Conservation (phyloP, 2,888 invertebrate species). For the Cheilosia scutellata region DNA sequence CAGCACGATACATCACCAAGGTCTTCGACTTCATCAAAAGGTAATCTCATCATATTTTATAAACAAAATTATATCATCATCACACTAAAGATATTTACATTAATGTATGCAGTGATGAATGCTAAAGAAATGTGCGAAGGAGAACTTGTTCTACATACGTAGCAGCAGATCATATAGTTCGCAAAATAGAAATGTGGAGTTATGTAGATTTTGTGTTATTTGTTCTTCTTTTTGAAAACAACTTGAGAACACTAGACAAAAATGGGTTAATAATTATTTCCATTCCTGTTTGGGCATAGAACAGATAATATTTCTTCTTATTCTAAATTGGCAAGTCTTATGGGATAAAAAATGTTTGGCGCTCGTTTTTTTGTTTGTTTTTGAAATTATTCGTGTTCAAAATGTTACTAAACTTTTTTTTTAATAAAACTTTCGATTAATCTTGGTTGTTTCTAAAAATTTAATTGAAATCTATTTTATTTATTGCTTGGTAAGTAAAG, state of each 20-base stretch:
- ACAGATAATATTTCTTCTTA: no score
- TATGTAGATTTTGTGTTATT: background rate
- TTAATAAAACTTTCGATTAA: no score
- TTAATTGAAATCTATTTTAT: no score
- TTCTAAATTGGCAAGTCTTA: no score
- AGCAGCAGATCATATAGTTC: conserved; percentile 1
- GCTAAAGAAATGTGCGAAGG: conserved; percentile 3
- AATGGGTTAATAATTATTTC: background rate
- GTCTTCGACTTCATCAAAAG: conserved; percentile 67
- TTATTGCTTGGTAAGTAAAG: no score
- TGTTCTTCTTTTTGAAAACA: background rate
- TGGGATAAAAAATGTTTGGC: no score
- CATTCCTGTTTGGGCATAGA: no score
- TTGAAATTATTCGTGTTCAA: no score
- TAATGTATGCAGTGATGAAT: background rate
- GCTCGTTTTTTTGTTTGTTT: no score
- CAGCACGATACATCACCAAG: conserved; percentile 57
- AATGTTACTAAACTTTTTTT: no score
- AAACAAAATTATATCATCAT: conserved; percentile 28
- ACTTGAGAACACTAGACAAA: background rate
- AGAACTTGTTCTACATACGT: conserved; percentile 19
- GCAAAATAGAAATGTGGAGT: background rate
- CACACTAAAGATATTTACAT: conserved; percentile 6
- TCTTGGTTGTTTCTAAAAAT: no score
- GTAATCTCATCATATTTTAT: conserved; percentile 28